Evolutionary conservation across 2,888 invertebrate genomes (phyloP), one percentile per base, ranked within the genome.

Genomic region (Agrotis exclamationis): DNA sequence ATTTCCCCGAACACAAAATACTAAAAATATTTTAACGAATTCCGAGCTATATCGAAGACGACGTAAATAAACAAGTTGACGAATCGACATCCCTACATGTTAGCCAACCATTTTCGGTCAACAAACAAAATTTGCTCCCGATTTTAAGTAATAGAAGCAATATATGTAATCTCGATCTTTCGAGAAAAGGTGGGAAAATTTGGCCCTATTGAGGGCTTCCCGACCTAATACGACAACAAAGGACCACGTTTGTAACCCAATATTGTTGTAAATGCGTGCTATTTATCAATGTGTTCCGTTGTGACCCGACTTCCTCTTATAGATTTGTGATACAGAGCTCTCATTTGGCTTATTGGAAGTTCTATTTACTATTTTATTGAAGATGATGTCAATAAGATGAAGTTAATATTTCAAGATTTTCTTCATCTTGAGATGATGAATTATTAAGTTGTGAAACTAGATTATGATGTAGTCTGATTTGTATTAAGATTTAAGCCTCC

Each of bases 211-310:
- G 88, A 89, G 82, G 80, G 88, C 85, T 86, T 86, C 87, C 85
- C 83, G 79, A 72, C 85, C 84, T 90, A 91, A 91, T 89, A 88
- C 88, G 84, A 76, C 82, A 86, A 91, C 91, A 91, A 91, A 92
- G 87, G 90, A 90, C 87, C 89, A 86, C 88, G 87, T 90, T 92
- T 91, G 92, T 91, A 90, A 89, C 90, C 88, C 89, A 90, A 92
- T 92, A 91, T 91, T 90, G 90, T 89, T 90, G 87, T 89, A 88
- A 89, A 87, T 85, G 76, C 56, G 78, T 57, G 84, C 88, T 89
- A 92, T 94, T 91, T 92, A 90, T 93, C 93, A 92, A 87, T n/a
- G 85, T 84, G 89, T 86, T 86, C 84, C 87, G 76, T 87, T 88
- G 86, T 86, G 85, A 85, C 87, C 85, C 85, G 45, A 72, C 82